Percentiles rank a stretch among this genome's conserved stretches.
Evolutionary conservation across 2,113 vertebrate species (phyloP).

Genomic region (Nanger granti): DNA sequence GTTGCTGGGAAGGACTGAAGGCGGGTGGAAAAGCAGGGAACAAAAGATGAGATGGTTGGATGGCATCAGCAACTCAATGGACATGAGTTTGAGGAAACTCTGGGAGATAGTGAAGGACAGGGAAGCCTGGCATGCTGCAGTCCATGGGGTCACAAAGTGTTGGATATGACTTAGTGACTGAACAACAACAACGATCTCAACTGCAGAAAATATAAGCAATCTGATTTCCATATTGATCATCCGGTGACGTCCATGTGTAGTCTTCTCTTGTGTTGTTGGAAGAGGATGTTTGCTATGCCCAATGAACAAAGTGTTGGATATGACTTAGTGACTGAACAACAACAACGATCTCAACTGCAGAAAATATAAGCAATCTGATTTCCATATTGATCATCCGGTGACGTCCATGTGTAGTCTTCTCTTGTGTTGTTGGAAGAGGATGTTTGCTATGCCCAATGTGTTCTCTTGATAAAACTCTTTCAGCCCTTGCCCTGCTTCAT

Average conservation of each 20-base stretch:
- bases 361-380: not conserved
- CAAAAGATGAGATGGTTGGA: not conserved
- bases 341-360: rapidly evolving
- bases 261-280: not conserved
- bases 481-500: not conserved
- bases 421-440: not conserved
- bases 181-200: rapidly evolving
- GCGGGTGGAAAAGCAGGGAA: not conserved
- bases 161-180: not conserved
- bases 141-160: not conserved
- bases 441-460: not conserved
- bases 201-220: not conserved
- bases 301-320: not conserved
- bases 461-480: not conserved
- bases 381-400: not conserved
- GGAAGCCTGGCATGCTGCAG: not conserved
- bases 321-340: not conserved
- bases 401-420: not conserved
- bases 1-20: not conserved
- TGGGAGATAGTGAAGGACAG: not conserved
- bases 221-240: not conserved
- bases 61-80: not conserved
- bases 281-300: not conserved
- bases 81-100: not conserved
- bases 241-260: rapidly evolving